Base-by-base conservation (phyloP, 2,113 vertebrate species). In the Alligator mississippiensis region DNA sequence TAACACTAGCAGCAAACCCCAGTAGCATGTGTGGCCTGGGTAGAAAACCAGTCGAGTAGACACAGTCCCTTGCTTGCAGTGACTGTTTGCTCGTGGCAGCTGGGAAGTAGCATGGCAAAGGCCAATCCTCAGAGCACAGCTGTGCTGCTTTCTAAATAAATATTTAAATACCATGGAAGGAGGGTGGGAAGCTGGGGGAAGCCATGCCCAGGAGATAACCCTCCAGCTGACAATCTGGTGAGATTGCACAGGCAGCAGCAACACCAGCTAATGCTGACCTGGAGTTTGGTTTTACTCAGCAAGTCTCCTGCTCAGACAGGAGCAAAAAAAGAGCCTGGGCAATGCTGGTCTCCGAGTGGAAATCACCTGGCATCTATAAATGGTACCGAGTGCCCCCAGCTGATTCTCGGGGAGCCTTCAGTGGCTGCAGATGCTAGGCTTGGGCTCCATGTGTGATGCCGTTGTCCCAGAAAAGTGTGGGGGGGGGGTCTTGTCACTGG, bases 1-100 rank as follows among this genome's bases (percentile, higher is more conserved):
- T 6, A 12, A 21, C 18, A 3, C 11, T 27, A 18, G 2, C 34
- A 2, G 70, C 1, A 11, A 14, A 34, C 21, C 11, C 70, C 34
- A 12, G 5, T 34, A 3, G 11, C 6, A 6, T 4, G 12, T 13
- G 21, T 2, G 4, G 21, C 5, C 6, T 22, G 12, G 21, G 14
- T 47, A 38, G 34, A 47, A 15, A 47, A 13, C 21, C 70, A 25
- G 47, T 47, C 11, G 70, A 2, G 11, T 11, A 22, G 34, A 34
- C 34, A 11, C 34, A 14, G 22, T 22, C 34, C 30, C 17, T 19
- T 17, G 18, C 68, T 34, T 12, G 13, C 47, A 47, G 47, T 47
- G 47, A 9, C 47, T 47, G 3, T 22, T 13, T 17, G 3, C 9
- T 9, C 11, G 3, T 12, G 4, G 21, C 34, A 13, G n/a, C 10